Conservation (phyloP, 2,113 vertebrate genomes). For the Hydropotes inermis region DNA sequence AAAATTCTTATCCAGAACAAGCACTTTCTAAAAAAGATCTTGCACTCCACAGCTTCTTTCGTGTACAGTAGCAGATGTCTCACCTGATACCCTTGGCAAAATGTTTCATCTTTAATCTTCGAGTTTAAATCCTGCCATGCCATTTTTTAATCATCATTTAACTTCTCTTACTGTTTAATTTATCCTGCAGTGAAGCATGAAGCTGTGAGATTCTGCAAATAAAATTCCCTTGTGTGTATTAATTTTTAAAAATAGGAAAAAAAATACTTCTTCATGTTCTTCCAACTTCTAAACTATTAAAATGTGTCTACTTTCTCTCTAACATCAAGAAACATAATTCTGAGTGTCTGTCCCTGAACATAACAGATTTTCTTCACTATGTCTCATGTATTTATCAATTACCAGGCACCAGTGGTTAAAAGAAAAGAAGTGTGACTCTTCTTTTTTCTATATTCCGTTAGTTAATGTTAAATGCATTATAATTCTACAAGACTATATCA, state of each 20-base stretch:
- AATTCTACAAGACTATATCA: background rate
- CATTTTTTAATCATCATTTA: slow-evolving; percentile 56
- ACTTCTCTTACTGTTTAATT: slow-evolving; percentile 55
- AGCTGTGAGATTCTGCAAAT: slow-evolving; percentile 5
- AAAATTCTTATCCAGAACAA: slow-evolving; percentile 24
- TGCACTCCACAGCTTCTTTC: background rate
- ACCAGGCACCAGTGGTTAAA: background rate
- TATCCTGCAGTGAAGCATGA: background rate
- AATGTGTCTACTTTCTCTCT: background rate
- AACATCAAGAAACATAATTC: background rate
- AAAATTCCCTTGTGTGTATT: slow-evolving; percentile 8
- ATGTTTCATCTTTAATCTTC: slow-evolving; percentile 45
- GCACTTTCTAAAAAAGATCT: background rate
- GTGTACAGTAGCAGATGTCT: background rate
- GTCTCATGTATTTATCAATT: background rate
- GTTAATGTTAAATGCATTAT: background rate
- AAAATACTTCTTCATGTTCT: background rate
- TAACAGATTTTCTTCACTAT: background rate
- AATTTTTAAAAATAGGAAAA: background rate
- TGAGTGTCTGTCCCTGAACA: background rate
- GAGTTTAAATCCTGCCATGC: slow-evolving; percentile 6
- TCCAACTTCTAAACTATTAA: background rate
- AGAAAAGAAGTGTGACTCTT: background rate
- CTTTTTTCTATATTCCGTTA: background rate
- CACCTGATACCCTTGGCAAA: slow-evolving; percentile 10